Evolutionary conservation across 1,140 invertebrate genomes (phyloP).

Genomic region (Cotesia glomerata): DNA sequence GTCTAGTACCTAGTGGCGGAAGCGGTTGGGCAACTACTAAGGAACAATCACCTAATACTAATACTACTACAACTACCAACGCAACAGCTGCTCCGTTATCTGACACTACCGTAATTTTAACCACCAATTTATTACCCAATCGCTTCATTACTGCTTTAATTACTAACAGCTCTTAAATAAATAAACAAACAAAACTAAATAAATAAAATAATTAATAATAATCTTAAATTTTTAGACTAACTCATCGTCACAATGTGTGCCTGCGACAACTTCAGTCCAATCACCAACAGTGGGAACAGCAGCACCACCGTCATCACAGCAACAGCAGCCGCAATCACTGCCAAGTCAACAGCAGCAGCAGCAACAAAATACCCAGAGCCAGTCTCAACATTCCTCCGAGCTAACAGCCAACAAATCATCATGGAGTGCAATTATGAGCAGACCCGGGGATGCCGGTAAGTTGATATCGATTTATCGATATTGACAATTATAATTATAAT

Average conservation of each 20-base stretch:
- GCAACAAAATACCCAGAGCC: constrained; percentile 53
- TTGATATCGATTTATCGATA: constrained; percentile 10
- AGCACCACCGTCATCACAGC: no score
- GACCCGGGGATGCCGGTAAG: constrained; percentile 60
- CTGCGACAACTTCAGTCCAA: constrained; percentile 50
- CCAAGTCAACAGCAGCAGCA: constrained; percentile 58
- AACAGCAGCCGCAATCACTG: constrained; percentile 49
- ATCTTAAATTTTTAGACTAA: constrained; percentile 46
- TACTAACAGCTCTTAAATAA: no score
- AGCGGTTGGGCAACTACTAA: constrained; percentile 73
- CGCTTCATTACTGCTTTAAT: constrained; percentile 24
- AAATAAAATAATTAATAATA: no score
- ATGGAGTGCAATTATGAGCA: constrained; percentile 67
- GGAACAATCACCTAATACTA: constrained; percentile 53
- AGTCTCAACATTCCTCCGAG: constrained; percentile 54
- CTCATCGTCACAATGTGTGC: constrained; percentile 57
- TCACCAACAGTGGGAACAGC: constrained; percentile 38
- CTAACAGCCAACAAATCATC: constrained; percentile 62
- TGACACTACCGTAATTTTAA: constrained; percentile 48
- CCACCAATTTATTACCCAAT: constrained; percentile 7
- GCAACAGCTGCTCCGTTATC: constrained; percentile 54
- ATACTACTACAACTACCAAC: constrained; percentile 49
- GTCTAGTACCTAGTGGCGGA: constrained; percentile 75
- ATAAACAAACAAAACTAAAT: no score
- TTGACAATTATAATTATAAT: neutral